These are phyloP conservation scores for Notamacropus eugenii DNA, from an alignment of 2,797 vertebrate species.

Conservation along the genomic window DNA sequence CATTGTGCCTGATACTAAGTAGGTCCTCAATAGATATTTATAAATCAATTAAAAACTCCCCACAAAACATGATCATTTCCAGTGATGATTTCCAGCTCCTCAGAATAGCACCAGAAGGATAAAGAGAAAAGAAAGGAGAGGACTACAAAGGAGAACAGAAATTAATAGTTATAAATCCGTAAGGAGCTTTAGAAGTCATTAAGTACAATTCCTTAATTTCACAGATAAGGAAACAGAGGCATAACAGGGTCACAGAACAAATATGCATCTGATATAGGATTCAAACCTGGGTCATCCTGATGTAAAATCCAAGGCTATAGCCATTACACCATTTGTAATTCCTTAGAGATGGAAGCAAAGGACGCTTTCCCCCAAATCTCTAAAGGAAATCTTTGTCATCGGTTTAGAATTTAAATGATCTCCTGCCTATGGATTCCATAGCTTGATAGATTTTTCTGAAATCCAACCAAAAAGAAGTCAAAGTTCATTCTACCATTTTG, in stretches of 20 bases:
- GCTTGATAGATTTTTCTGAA: constrained; percentile 14
- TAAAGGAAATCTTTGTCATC: neutral
- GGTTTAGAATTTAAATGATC: constrained; percentile 23
- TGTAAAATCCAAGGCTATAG: neutral
- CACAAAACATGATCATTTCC: neutral
- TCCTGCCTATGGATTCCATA: neutral
- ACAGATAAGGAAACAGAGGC: neutral
- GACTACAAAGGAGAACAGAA: neutral
- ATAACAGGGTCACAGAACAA: neutral
- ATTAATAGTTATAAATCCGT: neutral
- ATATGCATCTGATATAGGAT: neutral
- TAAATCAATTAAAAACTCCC: neutral
- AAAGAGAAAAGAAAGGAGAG: neutral
- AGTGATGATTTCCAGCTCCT: neutral
- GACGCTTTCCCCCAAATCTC: neutral
- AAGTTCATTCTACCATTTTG: constrained; percentile 2
- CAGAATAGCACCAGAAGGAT: neutral
- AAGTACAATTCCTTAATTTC: neutral
- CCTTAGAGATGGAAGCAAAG: neutral
- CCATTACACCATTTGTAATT: neutral
- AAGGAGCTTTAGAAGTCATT: neutral
- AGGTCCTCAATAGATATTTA: no score
- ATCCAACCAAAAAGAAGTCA: neutral
- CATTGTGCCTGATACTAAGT: no score
- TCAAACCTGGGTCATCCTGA: neutral